These are phyloP conservation scores for Drosophila equinoxialis DNA, from an alignment of 1,140 invertebrate genomes.

Conservation along the genomic window DNA sequence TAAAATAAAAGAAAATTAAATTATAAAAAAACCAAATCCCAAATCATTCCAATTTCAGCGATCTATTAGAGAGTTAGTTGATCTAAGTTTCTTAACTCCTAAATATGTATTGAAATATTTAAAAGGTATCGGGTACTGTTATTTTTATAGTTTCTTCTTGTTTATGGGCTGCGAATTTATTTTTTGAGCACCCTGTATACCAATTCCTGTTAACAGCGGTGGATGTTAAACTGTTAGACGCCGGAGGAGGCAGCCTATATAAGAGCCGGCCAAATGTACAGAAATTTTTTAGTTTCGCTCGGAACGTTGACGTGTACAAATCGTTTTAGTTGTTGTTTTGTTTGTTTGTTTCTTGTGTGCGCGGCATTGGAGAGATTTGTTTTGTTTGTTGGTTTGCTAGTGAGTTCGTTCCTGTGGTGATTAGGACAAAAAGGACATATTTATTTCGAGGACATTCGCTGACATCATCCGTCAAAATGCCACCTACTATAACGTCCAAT, in stretches of 20 bases:
- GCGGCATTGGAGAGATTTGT: background rate
- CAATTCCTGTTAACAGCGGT: slow-evolving; percentile 31
- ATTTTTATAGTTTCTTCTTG: background rate
- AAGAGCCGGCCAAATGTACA: slow-evolving; percentile 27
- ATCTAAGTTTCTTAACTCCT: no score
- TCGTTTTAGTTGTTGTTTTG: slow-evolving; percentile 14
- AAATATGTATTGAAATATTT: no score
- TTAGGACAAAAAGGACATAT: slow-evolving; percentile 7
- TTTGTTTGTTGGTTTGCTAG: slow-evolving; percentile 18
- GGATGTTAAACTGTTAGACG: slow-evolving; percentile 10
- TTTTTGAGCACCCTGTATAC: background rate
- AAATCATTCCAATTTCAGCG: no score
- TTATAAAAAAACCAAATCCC: no score
- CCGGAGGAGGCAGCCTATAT: slow-evolving; percentile 38
- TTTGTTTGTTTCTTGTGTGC: background rate
- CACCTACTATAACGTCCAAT: slow-evolving; percentile 66
- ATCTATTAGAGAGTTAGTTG: no score
- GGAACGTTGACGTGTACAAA: slow-evolving; percentile 49
- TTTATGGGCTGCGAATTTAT: background rate
- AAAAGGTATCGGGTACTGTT: no score
- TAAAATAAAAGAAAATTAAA: no score
- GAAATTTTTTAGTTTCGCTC: slow-evolving; percentile 61
- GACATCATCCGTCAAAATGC: slow-evolving; percentile 57
- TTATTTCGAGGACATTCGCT: slow-evolving; percentile 48
- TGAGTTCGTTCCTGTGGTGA: background rate